These are phyloP conservation scores for Dolichallabes microphthalmus DNA, from an alignment of 2,113 vertebrate species.

Conservation along the genomic window DNA sequence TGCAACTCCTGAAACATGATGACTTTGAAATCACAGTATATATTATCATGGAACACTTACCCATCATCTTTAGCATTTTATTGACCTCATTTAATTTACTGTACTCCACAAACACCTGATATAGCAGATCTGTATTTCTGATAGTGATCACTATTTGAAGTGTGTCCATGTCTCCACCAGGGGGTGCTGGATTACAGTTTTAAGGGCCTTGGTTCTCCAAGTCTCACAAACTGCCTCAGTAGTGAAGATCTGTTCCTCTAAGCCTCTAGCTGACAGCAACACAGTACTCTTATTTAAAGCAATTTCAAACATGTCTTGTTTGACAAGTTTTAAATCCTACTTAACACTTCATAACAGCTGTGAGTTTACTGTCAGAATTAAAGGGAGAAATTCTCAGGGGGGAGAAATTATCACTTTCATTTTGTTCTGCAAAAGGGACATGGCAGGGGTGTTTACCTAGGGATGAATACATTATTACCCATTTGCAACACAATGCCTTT, in stretches of 20 bases:
- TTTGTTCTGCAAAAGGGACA: slow-evolving; percentile 77
- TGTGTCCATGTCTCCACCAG: slow-evolving; percentile 63
- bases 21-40: not conserved
- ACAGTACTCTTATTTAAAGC: slow-evolving; percentile 84
- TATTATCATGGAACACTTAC: not conserved
- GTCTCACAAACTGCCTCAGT: slow-evolving; percentile 78
- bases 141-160: not conserved
- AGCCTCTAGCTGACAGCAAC: slow-evolving; percentile 81
- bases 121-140: not conserved
- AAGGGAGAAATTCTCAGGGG: slow-evolving; percentile 77
- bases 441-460: slow-evolving; percentile 75
- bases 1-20: not conserved
- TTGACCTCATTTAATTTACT: not conserved
- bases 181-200: slow-evolving; percentile 73
- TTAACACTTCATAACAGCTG: slow-evolving; percentile 81
- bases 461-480: slow-evolving; percentile 76
- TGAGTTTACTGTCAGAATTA: slow-evolving; percentile 83
- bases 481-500: slow-evolving; percentile 71
- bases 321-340: slow-evolving; percentile 86
- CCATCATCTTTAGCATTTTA: not conserved
- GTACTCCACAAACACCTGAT: not conserved
- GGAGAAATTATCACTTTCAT: slow-evolving; percentile 78
- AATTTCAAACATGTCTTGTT: slow-evolving; percentile 86
- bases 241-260: slow-evolving; percentile 79
- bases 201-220: slow-evolving; percentile 69